phyloP scores from a whole-genome alignment of 2,797 vertebrate genomes.

The Hozukius guyotensis region DNA sequence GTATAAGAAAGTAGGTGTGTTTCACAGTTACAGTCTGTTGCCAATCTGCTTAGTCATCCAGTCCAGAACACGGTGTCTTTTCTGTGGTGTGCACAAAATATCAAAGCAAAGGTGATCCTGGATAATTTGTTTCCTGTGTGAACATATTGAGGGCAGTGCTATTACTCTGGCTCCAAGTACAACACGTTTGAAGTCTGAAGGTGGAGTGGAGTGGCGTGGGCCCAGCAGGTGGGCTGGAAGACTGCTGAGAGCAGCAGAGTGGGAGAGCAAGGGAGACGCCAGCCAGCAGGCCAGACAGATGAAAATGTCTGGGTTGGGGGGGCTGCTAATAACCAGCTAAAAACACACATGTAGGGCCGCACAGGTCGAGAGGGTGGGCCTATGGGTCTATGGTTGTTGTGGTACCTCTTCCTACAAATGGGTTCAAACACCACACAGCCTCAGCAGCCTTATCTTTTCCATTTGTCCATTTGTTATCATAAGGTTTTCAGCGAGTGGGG shows the following conservation, averaged over 20 bases:
- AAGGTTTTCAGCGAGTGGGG: conserved; percentile 21
- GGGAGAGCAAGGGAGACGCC: conserved; percentile 50
- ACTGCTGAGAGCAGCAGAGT: conserved; percentile 62
- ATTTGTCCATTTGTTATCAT: conserved; percentile 57
- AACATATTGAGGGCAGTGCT: conserved; percentile 25
- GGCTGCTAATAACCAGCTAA: conserved; percentile 7
- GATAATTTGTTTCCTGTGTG: conserved; percentile 51
- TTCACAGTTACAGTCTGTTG: neutral
- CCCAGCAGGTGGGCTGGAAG: conserved; percentile 73
- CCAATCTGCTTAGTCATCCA: conserved; percentile 14
- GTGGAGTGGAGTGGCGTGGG: conserved; percentile 43
- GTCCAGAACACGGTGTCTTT: neutral
- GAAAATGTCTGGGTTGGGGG: conserved; percentile 39
- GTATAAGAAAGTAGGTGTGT: neutral
- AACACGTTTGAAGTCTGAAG: conserved; percentile 67
- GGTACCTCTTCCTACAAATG: neutral
- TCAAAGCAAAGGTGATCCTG: conserved; percentile 9
- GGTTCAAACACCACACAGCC: conserved; percentile 10
- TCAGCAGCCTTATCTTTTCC: conserved; percentile 27
- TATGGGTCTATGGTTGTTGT: neutral
- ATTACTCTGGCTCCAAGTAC: conserved; percentile 32
- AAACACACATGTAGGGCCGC: neutral
- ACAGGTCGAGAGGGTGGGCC: neutral
- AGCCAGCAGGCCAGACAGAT: conserved; percentile 31
- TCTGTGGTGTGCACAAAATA: neutral